These are phyloP conservation scores for Mustela nigripes DNA, from an alignment of 2,113 vertebrate species.

Conservation along the genomic window DNA sequence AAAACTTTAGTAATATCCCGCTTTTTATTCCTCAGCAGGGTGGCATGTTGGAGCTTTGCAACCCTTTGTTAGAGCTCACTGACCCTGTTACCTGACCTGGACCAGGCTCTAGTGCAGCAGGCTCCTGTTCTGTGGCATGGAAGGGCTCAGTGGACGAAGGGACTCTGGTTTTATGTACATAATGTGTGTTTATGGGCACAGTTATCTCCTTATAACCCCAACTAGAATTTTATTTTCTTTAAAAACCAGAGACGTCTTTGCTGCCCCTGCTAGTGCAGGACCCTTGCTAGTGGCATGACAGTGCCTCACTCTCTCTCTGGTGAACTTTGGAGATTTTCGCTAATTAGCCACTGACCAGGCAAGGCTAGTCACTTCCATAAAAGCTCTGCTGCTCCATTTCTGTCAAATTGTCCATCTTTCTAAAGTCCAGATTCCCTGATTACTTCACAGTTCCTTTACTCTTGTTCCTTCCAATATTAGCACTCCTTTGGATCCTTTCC, in stretches of 20 bases:
- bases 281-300: neutral
- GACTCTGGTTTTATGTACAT: neutral
- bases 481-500: neutral
- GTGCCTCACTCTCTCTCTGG: neutral
- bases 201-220: neutral
- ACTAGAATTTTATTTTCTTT: neutral
- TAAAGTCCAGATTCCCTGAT: neutral
- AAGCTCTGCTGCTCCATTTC: neutral
- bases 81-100: neutral
- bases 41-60: neutral
- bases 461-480: neutral
- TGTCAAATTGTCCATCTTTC: neutral
- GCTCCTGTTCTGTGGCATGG: neutral
- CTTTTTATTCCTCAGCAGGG: neutral
- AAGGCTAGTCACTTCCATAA: neutral
- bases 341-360: neutral
- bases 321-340: neutral
- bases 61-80: neutral
- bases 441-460: neutral
- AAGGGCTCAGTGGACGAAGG: neutral
- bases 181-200: neutral
- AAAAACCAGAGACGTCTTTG: neutral
- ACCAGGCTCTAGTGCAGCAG: neutral
- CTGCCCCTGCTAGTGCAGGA: neutral
- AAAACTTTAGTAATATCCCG: neutral